Evolutionary conservation across 1,140 invertebrate genomes (phyloP).

Genomic region (Meloidogyne exigua): DNA sequence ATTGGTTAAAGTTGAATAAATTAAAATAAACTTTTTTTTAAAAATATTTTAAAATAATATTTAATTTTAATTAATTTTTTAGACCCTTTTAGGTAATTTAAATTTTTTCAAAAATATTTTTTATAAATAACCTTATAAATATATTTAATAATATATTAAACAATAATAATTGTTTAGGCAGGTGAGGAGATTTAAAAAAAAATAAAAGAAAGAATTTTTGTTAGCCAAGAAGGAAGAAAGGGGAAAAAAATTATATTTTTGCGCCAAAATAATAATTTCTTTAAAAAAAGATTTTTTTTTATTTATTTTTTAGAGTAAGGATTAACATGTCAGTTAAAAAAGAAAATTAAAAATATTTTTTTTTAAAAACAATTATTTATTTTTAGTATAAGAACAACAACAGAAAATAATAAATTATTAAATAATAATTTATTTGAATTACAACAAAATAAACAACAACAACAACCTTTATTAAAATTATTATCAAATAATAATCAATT

Average conservation of each 20-base stretch:
- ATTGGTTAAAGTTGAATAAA: too few species aligned
- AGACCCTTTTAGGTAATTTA: too few species aligned
- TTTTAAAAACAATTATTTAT: conserved; percentile 15
- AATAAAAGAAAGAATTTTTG: background rate
- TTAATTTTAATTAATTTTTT: too few species aligned
- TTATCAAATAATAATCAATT: background rate
- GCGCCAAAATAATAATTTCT: conserved; percentile 3
- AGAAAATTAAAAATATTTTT: background rate
- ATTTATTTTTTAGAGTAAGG: background rate
- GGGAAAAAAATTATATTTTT: background rate
- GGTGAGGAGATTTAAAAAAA: conserved; percentile 4
- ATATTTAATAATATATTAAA: background rate
- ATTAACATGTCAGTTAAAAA: background rate
- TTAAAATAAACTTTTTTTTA: too few species aligned
- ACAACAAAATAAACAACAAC: background rate
- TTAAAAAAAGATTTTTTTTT: background rate
- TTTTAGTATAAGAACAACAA: background rate
- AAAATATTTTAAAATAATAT: too few species aligned
- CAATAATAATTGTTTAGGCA: conserved; percentile 3
- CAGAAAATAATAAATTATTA: background rate
- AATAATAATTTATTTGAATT: background rate
- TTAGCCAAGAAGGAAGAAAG: background rate
- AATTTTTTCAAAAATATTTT: too few species aligned
- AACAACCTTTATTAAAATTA: background rate
- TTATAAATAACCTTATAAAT: background rate